Conservation (phyloP, 1,140 invertebrate species). For the Cyclina sinensis region DNA sequence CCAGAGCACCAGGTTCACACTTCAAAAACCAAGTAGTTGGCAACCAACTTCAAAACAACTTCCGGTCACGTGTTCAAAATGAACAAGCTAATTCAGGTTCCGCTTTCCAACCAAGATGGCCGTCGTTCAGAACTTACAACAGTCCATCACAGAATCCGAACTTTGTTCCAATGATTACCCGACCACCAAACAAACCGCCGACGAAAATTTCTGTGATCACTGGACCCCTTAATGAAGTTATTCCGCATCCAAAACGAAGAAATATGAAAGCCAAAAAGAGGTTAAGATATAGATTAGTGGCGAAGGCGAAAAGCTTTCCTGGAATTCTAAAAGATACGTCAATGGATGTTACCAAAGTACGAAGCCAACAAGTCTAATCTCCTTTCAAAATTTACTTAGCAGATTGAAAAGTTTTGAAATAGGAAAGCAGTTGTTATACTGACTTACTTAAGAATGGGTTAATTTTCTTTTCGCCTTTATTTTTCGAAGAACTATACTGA, state of each 20-base stretch:
- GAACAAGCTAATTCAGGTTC: not conserved
- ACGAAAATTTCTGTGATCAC: not conserved
- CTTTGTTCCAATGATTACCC: not conserved
- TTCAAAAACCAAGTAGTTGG: not conserved
- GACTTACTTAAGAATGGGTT: too few species aligned
- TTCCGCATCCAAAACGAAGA: constrained; percentile 42
- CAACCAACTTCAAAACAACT: not conserved
- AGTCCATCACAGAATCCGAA: not conserved
- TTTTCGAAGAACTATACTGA: too few species aligned
- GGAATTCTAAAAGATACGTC: constrained; percentile 48
- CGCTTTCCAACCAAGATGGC: not conserved
- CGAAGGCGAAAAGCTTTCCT: constrained; percentile 50
- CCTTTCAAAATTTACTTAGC: too few species aligned
- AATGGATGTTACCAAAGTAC: constrained; percentile 1
- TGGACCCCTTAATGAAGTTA: constrained; percentile 10
- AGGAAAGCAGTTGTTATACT: too few species aligned
- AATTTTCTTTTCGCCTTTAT: too few species aligned
- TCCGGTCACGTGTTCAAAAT: not conserved
- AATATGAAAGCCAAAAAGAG: not conserved
- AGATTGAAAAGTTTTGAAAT: too few species aligned
- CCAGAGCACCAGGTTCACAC: not conserved
- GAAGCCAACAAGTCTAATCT: not conserved
- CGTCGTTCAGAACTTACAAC: not conserved
- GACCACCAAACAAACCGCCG: not conserved
- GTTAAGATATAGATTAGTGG: constrained; percentile 6